Evolutionary conservation across 2,113 vertebrate species (phyloP), one percentile per base, ranked within the genome.

Genomic region (Australoheros scitulus): DNA sequence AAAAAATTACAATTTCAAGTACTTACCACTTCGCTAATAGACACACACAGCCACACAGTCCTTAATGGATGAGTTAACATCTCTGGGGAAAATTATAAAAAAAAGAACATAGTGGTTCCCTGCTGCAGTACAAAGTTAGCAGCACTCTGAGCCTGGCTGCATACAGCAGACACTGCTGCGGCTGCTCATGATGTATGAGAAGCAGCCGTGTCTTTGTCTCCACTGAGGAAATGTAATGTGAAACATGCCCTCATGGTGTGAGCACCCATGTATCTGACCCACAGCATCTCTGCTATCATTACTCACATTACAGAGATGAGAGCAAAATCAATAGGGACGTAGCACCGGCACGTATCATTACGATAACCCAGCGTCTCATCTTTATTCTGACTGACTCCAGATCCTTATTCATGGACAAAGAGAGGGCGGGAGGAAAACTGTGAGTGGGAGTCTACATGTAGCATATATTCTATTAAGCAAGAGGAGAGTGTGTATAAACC

Each of bases 261-360:
- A 75, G 57, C 79, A 50, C 77, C 70, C 32, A 57, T 58, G 80
- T 82, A 50, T 80, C 68, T 77, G 86, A 85, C 86, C 82, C 64
- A 29, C 61, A 8, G 77, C 81, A 32, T 47, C 79, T 81, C 87
- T 84, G 9, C 55, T 36, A 80, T 61, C 92, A 86, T 93, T 87
- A 83, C 80, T 93, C 78, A 84, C 68, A 65, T 87, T 81, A 83
- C 85, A 88, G 64, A 57, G 88, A 90, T 76, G 77, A 90, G 60
- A 78, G 26, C 38, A 38, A 85, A 93, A 92, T 90, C 88, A 59
- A 94, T 90, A 68, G 9, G 81, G 77, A 86, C 77, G 52, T 56
- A 43, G 81, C 75, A 80, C 77, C 32, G 29, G 76, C 77, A 88
- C 85, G 83, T 76, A 84, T 90, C 83, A 72, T 92, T 87, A 80